Evolutionary conservation across 2,797 vertebrate genomes (phyloP).

Genomic region (Liparis tanakae): DNA sequence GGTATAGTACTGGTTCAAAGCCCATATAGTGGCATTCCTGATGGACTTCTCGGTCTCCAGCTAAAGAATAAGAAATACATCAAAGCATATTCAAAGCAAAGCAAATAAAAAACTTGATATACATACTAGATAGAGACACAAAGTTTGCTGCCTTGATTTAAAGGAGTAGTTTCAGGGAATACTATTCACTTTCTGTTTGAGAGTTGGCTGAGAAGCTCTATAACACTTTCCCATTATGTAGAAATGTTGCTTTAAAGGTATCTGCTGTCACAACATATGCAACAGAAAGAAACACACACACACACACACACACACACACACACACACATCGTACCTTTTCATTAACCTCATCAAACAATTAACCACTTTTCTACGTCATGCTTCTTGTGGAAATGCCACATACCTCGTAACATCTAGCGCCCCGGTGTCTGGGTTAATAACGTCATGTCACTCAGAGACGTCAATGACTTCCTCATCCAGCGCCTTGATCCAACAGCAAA

Average conservation of each 20-base stretch:
- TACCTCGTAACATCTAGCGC: no score
- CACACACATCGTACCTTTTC: constrained; percentile 84
- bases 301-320: no score
- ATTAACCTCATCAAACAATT: constrained; percentile 95
- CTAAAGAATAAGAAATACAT: constrained; percentile 71
- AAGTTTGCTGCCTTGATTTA: not conserved
- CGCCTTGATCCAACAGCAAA: no score
- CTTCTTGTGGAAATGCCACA: no score
- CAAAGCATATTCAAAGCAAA: not conserved
- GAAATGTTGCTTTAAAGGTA: constrained; percentile 1
- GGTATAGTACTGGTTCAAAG: constrained; percentile 80
- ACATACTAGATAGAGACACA: not conserved
- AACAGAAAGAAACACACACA: not conserved
- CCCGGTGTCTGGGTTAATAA: no score
- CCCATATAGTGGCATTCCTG: constrained; percentile 89
- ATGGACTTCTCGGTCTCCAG: constrained; percentile 88
- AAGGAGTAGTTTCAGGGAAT: not conserved
- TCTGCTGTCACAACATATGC: not conserved
- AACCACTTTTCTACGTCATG: no score
- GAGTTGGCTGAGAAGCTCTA: not conserved
- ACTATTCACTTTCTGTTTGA: not conserved
- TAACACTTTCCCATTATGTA: not conserved
- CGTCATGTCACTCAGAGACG: no score
- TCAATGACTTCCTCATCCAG: no score
- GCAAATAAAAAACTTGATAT: not conserved